Conservation (phyloP, 2,797 vertebrate species). For the Pantherophis vulpinus region DNA sequence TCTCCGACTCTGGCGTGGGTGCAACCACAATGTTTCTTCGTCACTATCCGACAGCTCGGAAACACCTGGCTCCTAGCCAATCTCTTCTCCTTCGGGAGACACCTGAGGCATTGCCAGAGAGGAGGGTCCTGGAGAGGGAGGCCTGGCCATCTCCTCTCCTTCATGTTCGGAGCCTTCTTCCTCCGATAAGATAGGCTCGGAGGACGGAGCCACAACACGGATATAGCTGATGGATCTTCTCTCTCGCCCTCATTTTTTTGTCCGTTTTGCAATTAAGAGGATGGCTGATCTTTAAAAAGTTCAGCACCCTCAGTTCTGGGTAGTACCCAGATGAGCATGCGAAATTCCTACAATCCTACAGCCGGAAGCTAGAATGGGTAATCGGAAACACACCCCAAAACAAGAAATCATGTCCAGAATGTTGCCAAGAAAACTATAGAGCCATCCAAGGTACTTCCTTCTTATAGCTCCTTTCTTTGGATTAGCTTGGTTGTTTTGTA, state of each 20-base stretch:
- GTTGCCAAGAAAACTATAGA: not conserved
- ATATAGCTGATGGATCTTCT: not conserved
- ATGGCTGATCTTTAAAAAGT: not conserved
- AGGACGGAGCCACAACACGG: too few species aligned
- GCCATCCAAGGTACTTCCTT: not conserved
- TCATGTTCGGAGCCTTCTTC: too few species aligned
- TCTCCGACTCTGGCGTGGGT: too few species aligned
- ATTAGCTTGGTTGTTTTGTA: not conserved
- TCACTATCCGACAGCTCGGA: too few species aligned
- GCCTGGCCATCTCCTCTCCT: too few species aligned
- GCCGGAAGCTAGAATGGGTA: not conserved
- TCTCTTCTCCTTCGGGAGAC: too few species aligned
- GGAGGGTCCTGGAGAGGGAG: too few species aligned
- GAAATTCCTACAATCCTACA: not conserved
- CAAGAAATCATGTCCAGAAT: not conserved
- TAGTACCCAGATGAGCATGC: not conserved
- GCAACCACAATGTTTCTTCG: too few species aligned
- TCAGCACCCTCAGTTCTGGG: not conserved
- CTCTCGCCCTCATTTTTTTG: not conserved
- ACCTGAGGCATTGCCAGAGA: too few species aligned
- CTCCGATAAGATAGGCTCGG: too few species aligned
- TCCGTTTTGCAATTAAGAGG: not conserved
- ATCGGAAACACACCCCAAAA: not conserved
- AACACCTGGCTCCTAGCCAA: too few species aligned
- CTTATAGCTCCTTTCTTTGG: not conserved